Evolutionary conservation across 2,888 invertebrate genomes (phyloP).

Genomic region (Noctuana brunneofusca): DNA sequence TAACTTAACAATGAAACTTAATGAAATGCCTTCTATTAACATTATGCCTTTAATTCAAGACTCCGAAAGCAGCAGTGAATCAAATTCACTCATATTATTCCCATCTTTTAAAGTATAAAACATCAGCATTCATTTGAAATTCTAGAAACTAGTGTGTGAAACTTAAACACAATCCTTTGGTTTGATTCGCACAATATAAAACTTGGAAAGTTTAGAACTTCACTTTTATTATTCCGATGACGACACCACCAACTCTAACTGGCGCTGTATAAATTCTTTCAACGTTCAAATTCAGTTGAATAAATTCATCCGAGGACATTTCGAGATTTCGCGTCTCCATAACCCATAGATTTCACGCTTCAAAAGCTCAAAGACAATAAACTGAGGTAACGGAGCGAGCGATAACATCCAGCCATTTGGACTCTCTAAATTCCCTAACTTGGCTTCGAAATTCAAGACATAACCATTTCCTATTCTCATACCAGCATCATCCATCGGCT

Average conservation of each 20-base stretch:
- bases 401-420: constrained; percentile 59
- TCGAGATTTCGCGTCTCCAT: constrained; percentile 41
- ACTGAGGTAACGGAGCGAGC: constrained; percentile 60
- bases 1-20: no score
- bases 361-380: constrained; percentile 63
- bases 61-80: no score
- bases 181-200: constrained; percentile 27
- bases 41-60: no score
- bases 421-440: constrained; percentile 71
- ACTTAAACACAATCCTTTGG: constrained; percentile 7
- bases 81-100: no score
- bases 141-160: not conserved
- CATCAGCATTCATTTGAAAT: not conserved
- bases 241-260: constrained; percentile 18
- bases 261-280: constrained; percentile 26
- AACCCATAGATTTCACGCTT: constrained; percentile 53
- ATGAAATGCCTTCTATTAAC: no score
- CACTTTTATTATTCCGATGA: constrained; percentile 25
- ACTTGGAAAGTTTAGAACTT: constrained; percentile 15
- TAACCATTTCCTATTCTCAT: constrained; percentile 66
- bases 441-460: constrained; percentile 64
- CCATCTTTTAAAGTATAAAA: no score
- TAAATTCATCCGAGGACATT: constrained; percentile 40
- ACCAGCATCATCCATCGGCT: constrained; percentile 62
- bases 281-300: constrained; percentile 36